These are phyloP conservation scores for Drosophila leontia DNA, from an alignment of 1,140 invertebrate genomes.

Conservation along the genomic window DNA sequence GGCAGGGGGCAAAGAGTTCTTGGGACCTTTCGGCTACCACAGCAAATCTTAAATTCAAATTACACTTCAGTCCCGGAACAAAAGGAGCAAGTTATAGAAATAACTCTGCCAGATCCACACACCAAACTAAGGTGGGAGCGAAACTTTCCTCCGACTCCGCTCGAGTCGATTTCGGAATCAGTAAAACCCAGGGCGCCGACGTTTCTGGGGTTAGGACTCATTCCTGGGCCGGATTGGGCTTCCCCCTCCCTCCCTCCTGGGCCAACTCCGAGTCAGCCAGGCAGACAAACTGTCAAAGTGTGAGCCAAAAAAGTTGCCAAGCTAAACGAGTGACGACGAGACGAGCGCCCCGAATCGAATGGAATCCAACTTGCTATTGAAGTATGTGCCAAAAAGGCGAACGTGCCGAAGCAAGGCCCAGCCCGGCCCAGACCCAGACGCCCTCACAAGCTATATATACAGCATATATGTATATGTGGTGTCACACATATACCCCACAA, in stretches of 20 bases:
- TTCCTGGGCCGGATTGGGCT: neutral
- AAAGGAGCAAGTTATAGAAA: conserved; percentile 77
- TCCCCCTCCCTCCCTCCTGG: neutral
- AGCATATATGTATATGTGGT: conserved; percentile 18
- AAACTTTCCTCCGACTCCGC: conserved; percentile 60
- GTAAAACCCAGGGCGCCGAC: conserved; percentile 73
- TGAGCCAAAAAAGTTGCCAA: conserved; percentile 77
- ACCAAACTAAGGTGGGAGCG: conserved; percentile 14
- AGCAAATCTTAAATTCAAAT: conserved; percentile 84
- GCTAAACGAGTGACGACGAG: conserved; percentile 74
- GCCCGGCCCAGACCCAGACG: conserved; percentile 16
- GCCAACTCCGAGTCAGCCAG: conserved; percentile 32
- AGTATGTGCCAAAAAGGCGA: conserved; percentile 82
- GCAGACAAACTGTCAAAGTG: conserved; percentile 80
- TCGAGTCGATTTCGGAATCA: conserved; percentile 77
- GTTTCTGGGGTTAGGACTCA: conserved; percentile 61
- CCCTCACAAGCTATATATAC: conserved; percentile 22
- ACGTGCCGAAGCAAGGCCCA: conserved; percentile 45
- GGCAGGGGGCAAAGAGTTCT: conserved; percentile 10
- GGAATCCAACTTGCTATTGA: conserved; percentile 81
- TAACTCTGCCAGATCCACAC: conserved; percentile 55
- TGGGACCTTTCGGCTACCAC: conserved; percentile 67
- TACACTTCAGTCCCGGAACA: conserved; percentile 73
- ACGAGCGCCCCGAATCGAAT: conserved; percentile 71
- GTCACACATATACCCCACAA: conserved; percentile 28